These are phyloP conservation scores for Tinea semifulvella DNA, from an alignment of 2,888 invertebrate species.

Conservation along the genomic window DNA sequence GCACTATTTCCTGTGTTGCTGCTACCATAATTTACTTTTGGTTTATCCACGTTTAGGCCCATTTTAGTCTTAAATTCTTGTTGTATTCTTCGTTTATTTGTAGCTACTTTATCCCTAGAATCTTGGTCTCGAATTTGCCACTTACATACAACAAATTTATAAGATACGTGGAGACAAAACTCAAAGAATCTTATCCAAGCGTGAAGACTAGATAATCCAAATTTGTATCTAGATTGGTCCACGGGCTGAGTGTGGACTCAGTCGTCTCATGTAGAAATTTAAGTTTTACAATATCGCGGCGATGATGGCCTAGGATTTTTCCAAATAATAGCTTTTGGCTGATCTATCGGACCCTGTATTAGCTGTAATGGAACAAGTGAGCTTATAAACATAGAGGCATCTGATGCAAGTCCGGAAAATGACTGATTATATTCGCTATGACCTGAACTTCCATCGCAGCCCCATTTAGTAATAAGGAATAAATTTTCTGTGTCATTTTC, in stretches of 20 bases:
- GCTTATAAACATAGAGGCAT: slow-evolving; percentile 15
- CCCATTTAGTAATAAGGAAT: slow-evolving; percentile 16
- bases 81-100: not conserved
- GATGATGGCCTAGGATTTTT: not conserved
- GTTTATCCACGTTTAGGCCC: slow-evolving; percentile 10
- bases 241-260: not conserved
- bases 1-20: slow-evolving; percentile 9
- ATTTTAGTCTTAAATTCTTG: not conserved
- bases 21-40: slow-evolving; percentile 17
- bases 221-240: not conserved
- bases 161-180: slow-evolving; percentile 14
- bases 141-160: slow-evolving; percentile 7
- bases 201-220: slow-evolving; percentile 12
- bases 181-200: slow-evolving; percentile 12
- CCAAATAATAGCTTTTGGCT: not conserved
- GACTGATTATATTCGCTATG: slow-evolving; percentile 13
- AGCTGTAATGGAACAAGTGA: slow-evolving; percentile 15
- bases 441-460: slow-evolving; percentile 16
- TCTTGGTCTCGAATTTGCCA: not conserved
- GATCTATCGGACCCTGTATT: not conserved
- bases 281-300: not conserved
- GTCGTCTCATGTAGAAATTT: not conserved
- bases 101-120: too few relatives aligned
- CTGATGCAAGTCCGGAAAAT: slow-evolving; percentile 6
- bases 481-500: slow-evolving; percentile 6